These are phyloP conservation scores for Heterodera carotae DNA, from an alignment of 1,140 invertebrate species.

Conservation along the genomic window DNA sequence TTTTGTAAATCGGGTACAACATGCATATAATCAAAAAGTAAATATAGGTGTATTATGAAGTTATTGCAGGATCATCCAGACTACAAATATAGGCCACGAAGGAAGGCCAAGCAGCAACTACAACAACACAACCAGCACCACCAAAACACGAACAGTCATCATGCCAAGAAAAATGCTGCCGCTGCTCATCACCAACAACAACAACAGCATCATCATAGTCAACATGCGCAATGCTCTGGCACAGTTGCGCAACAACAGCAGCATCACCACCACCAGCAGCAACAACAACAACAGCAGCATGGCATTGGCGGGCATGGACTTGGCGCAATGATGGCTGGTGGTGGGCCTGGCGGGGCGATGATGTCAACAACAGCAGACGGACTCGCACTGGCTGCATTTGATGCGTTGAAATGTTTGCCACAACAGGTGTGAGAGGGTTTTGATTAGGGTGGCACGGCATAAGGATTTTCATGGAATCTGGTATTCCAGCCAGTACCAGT, in stretches of 20 bases:
- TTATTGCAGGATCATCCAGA: slow-evolving; percentile 67
- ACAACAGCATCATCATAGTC: not conserved
- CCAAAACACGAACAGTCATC: slow-evolving; percentile 11
- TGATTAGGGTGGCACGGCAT: too few species aligned
- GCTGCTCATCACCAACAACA: slow-evolving; percentile 3
- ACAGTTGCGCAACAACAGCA: slow-evolving; percentile 8
- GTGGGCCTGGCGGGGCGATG: not conserved
- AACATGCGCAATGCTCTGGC: not conserved
- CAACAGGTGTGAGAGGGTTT: not conserved
- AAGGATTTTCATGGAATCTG: too few species aligned
- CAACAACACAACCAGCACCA: slow-evolving; percentile 17
- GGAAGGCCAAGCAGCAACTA: slow-evolving; percentile 28
- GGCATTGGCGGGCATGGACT: not conserved
- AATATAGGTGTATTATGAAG: too few species aligned
- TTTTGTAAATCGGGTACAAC: too few species aligned
- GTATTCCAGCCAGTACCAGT: too few species aligned
- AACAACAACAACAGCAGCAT: slow-evolving; percentile 15
- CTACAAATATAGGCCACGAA: slow-evolving; percentile 24
- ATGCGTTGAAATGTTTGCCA: slow-evolving; percentile 28
- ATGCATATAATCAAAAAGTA: too few species aligned
- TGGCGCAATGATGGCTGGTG: not conserved
- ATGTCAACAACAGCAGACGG: not conserved
- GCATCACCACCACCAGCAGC: too few species aligned
- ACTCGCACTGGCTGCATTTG: slow-evolving; percentile 20
- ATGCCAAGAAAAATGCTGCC: not conserved